Base-by-base conservation (phyloP, 2,888 invertebrate species). In the Parnassius smintheus region DNA sequence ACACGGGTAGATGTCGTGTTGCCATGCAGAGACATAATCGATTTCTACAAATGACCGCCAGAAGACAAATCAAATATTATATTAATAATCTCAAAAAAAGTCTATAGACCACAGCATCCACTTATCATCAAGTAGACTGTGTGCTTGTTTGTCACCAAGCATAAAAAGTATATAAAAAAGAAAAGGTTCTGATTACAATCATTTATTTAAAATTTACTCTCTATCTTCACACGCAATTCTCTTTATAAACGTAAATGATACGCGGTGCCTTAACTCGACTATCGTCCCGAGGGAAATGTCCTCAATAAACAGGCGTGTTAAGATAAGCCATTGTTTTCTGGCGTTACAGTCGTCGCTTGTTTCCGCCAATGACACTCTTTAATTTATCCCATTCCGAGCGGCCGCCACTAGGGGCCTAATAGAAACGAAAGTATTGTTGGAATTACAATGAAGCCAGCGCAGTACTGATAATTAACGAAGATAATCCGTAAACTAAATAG, bases 301-400 rank as follows among this genome's bases (percentile, higher is more conserved):
- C 18, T 46, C 42, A 51, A 61, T 61, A 56, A 62, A 56, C 61
- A 56, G 52, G 35, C 61, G 53, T 53, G 52, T 11, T 48, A 46
- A 59, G 62, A 62, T 62, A 62, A 62, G 45, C 25, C 56, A 52
- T 62, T 62, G 62, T 59, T 10, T 59, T 48, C 48, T 8, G 41
- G 18, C 35, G 45, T 12, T 35, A 48, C 12, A 44, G 42, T 46
- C 46, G 56, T 9, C 46, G 11, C 53, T 53, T 53, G 41, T 57
- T 52, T 48, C 46, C 25, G n/a, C 18, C 52, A 46, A 56, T 9
- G 49, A 52, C 46, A 45, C 35, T 51, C 56, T 56, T 60, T 49
- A 49, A 54, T 18, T 59, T 49, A 42, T 7, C 18, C 49, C n/a
- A 57, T 48, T 49, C 18, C 9, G 25, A 50, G 41, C 48, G 58